A percentile compares a stretch with the other conserved stretches of the same genome.
Evolutionary conservation across 2,113 vertebrate species (phyloP).

Genomic region (Tetrao urogallus): DNA sequence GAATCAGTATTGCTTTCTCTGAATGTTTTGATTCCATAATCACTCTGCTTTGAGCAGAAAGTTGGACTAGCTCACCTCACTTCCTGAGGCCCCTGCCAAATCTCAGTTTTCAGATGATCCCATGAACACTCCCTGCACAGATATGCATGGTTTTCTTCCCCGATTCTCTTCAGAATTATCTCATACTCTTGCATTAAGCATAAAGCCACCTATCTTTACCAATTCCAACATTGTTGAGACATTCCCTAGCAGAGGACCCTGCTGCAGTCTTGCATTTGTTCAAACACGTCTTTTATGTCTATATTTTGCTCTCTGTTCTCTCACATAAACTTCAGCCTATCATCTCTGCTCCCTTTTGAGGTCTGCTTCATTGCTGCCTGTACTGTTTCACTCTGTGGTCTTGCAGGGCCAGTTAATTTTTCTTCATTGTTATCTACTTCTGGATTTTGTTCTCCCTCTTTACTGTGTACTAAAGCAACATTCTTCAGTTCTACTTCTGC

Average conservation of each 20-base stretch:
- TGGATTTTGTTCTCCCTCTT: not conserved
- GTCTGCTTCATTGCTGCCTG: not conserved
- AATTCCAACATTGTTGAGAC: not conserved
- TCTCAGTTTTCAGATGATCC: not conserved
- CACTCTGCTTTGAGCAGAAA: not conserved
- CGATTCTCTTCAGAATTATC: not conserved
- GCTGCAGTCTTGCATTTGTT: not conserved
- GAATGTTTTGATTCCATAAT: not conserved
- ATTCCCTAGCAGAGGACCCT: not conserved
- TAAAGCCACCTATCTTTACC: not conserved
- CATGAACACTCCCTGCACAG: not conserved
- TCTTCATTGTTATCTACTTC: not conserved
- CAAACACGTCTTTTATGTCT: not conserved
- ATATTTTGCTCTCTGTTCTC: not conserved
- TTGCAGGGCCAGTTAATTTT: not conserved
- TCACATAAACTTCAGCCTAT: not conserved
- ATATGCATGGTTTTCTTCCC: not conserved
- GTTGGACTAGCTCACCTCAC: not conserved
- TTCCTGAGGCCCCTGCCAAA: not conserved
- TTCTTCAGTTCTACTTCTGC: not conserved
- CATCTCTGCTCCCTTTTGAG: not conserved
- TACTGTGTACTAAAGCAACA: not conserved
- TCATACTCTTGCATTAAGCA: not conserved
- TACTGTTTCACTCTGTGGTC: not conserved
- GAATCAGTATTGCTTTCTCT: not conserved